phyloP scores from a whole-genome alignment of 1,140 invertebrate genomes.

The Polypedilum pembai region DNA sequence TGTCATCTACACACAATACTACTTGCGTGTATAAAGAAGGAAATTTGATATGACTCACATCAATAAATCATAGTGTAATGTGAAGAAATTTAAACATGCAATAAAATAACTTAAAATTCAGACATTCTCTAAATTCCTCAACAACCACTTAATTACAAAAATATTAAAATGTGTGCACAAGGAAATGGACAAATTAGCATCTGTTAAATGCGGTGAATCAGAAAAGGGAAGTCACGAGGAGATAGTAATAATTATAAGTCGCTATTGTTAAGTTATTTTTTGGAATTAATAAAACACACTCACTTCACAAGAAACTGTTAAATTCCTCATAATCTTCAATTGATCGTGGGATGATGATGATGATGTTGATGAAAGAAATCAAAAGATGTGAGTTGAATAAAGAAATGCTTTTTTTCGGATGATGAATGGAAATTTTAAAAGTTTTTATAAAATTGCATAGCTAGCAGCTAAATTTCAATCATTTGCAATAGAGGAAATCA shows the following conservation, averaged over 20 bases:
- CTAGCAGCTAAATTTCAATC: neutral
- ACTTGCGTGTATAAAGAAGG: neutral
- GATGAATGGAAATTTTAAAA: neutral
- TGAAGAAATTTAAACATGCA: neutral
- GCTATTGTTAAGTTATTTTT: neutral
- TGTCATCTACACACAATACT: neutral
- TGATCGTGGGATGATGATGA: neutral
- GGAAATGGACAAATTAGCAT: no score
- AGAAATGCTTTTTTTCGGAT: neutral
- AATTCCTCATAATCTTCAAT: conserved; percentile 13
- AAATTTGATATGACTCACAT: conserved; percentile 4
- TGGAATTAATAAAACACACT: neutral
- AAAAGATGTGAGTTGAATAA: neutral
- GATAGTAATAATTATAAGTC: neutral
- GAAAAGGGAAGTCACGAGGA: neutral
- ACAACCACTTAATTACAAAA: neutral
- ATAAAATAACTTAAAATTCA: neutral
- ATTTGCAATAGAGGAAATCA: neutral
- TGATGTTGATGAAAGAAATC: neutral
- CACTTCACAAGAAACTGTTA: conserved; percentile 3
- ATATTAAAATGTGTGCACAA: neutral
- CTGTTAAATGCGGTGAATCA: no score
- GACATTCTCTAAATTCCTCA: conserved; percentile 12
- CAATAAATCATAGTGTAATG: neutral
- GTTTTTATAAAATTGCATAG: conserved; percentile 7